phyloP scores from a whole-genome alignment of 2,888 invertebrate species.

The Lydus trimaculatus region DNA sequence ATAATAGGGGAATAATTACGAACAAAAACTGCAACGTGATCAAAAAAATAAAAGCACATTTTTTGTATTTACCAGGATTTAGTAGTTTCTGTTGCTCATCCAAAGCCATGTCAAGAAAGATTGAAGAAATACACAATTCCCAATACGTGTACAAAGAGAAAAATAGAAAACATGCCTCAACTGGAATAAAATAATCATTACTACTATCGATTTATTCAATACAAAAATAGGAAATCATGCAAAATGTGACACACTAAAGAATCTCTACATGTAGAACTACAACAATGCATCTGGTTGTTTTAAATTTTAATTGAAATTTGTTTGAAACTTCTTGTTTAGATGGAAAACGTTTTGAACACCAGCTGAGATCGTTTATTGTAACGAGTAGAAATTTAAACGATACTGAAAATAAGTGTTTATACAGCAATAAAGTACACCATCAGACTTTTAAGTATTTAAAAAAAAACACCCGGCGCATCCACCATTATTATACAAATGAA shows the following conservation, averaged over 20 bases:
- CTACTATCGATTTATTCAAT: not conserved
- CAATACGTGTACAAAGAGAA: not conserved
- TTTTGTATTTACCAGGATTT: conserved; percentile 48
- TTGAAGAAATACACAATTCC: conserved; percentile 6
- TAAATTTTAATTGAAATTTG: not conserved
- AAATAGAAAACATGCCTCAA: conserved; percentile 11
- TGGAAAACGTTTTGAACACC: not conserved
- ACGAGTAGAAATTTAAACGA: not conserved
- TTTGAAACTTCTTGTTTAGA: not conserved
- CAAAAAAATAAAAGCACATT: not conserved
- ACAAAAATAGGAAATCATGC: not conserved
- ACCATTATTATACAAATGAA: not conserved
- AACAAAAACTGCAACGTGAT: not conserved
- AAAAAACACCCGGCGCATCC: not conserved
- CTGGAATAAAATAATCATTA: conserved; percentile 19
- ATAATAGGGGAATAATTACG: not conserved
- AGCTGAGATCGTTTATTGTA: not conserved
- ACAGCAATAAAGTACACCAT: too few species aligned
- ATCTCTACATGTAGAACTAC: not conserved
- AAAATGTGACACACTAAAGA: not conserved
- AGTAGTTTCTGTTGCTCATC: conserved; percentile 59
- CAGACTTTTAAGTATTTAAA: too few species aligned
- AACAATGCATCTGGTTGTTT: not conserved
- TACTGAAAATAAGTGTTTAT: too few species aligned
- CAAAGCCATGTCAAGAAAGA: conserved; percentile 51